These are phyloP conservation scores for Nephrotoma appendiculata DNA, from an alignment of 2,888 invertebrate species.

Conservation along the genomic window DNA sequence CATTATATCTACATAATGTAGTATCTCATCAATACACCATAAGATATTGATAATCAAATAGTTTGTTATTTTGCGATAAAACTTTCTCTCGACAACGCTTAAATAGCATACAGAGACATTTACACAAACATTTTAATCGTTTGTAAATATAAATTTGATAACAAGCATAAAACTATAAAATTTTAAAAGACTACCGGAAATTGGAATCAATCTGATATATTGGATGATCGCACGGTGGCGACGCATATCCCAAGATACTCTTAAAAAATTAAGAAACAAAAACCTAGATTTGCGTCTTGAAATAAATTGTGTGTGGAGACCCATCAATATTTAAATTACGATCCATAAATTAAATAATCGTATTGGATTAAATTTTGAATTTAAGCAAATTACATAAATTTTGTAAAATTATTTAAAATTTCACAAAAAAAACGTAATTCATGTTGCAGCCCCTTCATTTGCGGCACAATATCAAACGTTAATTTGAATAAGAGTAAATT, in stretches of 20 bases:
- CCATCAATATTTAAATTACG: background rate
- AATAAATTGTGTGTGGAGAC: background rate
- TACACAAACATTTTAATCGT: background rate
- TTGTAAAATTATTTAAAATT: background rate
- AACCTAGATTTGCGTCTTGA: background rate
- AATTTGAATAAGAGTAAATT: background rate
- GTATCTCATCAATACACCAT: background rate
- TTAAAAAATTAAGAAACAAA: background rate
- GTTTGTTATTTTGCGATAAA: background rate
- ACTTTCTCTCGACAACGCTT: background rate
- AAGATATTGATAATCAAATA: background rate
- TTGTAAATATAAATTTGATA: background rate
- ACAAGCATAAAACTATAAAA: background rate
- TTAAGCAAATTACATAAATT: background rate
- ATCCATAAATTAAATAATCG: background rate
- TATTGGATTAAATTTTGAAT: background rate
- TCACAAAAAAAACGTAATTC: background rate
- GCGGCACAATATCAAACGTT: background rate
- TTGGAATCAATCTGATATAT: background rate
- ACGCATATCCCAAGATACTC: background rate
- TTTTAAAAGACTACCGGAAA: background rate
- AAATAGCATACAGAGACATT: background rate
- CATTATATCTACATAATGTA: background rate
- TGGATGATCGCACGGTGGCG: background rate
- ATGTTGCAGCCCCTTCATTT: background rate